These are phyloP conservation scores for Homarus gammarus DNA, from an alignment of 2,888 invertebrate species.

Conservation along the genomic window DNA sequence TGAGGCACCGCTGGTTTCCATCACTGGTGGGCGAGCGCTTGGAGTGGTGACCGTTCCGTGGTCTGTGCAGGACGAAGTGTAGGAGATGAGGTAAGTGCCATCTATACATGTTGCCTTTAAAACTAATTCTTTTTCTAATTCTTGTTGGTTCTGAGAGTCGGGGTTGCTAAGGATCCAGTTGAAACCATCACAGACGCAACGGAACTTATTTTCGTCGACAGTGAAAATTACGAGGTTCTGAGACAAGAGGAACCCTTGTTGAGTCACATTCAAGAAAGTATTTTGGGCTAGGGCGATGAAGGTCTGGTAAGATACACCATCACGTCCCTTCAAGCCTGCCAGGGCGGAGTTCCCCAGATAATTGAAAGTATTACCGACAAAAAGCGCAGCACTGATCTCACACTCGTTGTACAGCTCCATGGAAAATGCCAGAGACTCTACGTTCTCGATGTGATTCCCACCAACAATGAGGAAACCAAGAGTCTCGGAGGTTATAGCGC, in stretches of 20 bases:
- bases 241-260: conserved; percentile 36
- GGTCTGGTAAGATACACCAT: conserved; percentile 41
- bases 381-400: conserved; percentile 58
- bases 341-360: conserved; percentile 16
- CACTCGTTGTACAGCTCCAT: conserved; percentile 63
- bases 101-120: conserved; percentile 31
- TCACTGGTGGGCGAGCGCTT: background rate
- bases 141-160: background rate
- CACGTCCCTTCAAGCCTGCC: conserved; percentile 19
- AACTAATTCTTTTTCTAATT: conserved; percentile 41
- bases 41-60: background rate
- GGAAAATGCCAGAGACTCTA: conserved; percentile 30
- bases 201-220: conserved; percentile 46
- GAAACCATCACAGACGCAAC: conserved; percentile 32
- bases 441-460: conserved; percentile 27
- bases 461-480: conserved; percentile 58
- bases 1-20: background rate
- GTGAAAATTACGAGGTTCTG: conserved; percentile 33
- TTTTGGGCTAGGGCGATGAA: conserved; percentile 58
- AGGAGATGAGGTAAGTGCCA: conserved; percentile 31
- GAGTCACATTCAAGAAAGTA: conserved; percentile 18
- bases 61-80: conserved; percentile 31
- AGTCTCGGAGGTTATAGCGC: conserved; percentile 31
- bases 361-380: conserved; percentile 45
- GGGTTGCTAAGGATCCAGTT: conserved; percentile 28